A percentile compares a stretch with the other conserved stretches of the same genome.
These are phyloP conservation scores for Dinoponera quadriceps DNA, from an alignment of 1,140 invertebrate species.

Conservation along the genomic window DNA sequence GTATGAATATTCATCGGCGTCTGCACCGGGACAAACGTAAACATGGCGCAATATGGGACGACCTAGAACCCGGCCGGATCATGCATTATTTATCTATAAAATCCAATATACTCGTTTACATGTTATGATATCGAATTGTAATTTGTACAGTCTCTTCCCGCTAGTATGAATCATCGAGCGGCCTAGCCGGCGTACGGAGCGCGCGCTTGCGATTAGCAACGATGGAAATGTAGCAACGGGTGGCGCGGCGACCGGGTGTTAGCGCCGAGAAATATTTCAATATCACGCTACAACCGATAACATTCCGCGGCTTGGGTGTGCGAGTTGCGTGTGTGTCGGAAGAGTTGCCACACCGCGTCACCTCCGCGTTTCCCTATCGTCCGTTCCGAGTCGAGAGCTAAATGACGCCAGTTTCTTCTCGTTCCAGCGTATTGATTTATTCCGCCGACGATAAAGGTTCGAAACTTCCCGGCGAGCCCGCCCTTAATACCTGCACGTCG, in stretches of 20 bases:
- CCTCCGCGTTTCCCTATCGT: background rate
- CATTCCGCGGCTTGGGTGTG: conserved; percentile 11
- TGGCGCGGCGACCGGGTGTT: conserved; percentile 2
- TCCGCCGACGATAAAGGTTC: conserved; percentile 20
- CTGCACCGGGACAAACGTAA: conserved; percentile 56
- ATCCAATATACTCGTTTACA: conserved; percentile 59
- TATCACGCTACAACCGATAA: conserved; percentile 10
- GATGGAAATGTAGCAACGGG: background rate
- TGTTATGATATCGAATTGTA: conserved; percentile 52
- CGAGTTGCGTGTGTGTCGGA: too few species aligned
- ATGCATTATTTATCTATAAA: conserved; percentile 61
- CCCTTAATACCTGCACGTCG: background rate
- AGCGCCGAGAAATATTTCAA: conserved; percentile 28
- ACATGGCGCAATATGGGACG: conserved; percentile 56
- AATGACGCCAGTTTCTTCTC: background rate
- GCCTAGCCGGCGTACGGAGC: background rate
- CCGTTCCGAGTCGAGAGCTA: background rate
- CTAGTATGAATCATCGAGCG: background rate
- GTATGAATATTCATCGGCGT: conserved; percentile 59
- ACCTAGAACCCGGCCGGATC: conserved; percentile 44
- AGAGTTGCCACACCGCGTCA: background rate
- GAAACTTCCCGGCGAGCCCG: background rate
- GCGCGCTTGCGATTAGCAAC: conserved; percentile 9
- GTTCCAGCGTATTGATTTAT: conserved; percentile 23
- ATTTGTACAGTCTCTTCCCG: conserved; percentile 33